Evolutionary conservation across 1,140 invertebrate genomes (phyloP).

Genomic region (Microvelia longipes): DNA sequence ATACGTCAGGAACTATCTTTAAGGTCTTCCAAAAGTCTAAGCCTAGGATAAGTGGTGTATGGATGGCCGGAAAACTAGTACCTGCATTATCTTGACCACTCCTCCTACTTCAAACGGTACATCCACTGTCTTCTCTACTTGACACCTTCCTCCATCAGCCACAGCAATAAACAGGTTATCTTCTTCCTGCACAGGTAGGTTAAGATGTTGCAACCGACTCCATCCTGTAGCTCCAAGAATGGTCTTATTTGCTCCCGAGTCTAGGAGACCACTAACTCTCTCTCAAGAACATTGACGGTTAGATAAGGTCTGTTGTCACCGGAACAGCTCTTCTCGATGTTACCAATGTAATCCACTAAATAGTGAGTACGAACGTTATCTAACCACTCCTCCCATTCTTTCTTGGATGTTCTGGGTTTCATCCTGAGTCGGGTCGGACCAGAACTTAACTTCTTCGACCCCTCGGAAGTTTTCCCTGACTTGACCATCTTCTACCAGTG

Average conservation of each 20-base stretch:
- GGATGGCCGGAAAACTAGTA: neutral
- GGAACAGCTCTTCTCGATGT: neutral
- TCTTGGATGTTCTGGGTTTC: neutral
- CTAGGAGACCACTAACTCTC: neutral
- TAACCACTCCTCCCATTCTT: neutral
- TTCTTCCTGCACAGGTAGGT: neutral
- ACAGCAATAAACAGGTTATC: neutral
- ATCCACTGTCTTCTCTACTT: neutral
- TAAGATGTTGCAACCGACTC: neutral
- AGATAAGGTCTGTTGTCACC: neutral
- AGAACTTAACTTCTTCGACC: neutral
- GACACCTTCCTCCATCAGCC: neutral
- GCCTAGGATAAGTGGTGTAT: neutral
- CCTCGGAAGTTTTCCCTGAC: neutral
- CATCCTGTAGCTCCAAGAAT: neutral
- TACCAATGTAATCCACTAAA: neutral
- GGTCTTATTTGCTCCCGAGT: neutral
- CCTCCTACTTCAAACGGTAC: neutral
- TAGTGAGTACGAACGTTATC: neutral
- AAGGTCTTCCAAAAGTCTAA: neutral
- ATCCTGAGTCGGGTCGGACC: neutral
- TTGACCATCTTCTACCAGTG: neutral
- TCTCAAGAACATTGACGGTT: neutral
- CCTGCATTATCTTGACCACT: neutral
- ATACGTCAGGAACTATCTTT: neutral